Evolutionary conservation across 2,113 vertebrate species (phyloP), one percentile per base, ranked within the genome.

Genomic region (Dipodomys stephensi): DNA sequence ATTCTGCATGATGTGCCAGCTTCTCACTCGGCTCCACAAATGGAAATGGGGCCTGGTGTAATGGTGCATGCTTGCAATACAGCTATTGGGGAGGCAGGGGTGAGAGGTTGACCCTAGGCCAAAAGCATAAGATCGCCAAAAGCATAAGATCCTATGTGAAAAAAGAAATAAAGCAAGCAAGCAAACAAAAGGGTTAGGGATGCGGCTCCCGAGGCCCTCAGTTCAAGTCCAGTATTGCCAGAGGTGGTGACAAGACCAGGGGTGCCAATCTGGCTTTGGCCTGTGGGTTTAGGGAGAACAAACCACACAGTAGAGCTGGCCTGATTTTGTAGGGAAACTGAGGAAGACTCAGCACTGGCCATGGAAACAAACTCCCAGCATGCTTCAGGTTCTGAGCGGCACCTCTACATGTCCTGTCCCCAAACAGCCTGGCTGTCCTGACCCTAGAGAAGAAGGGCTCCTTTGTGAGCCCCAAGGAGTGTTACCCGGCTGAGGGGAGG

Each of bases 1-100:
- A 88, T 73, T 90, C n/a, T 44, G 68, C 69, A 7, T 39, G 76
- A 1, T 77, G 91, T 89, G 96, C 65, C 39, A 2, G 92, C 88
- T 93, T 83, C 49, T 90, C 53, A 19, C 76, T 62, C 25, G 71
- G 80, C 28, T 84, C n/a, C 4, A 49, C 4, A 13, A 67, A 19
- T 23, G 79, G 57, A 76, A 27, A 81, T 10, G 20, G 62, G 62
- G 62, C 19, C 23, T 23, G 60, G 60, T 62, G 60, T 22, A 22
- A 25, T 64, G 62, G 60, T 64, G 6, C 62, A 25, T 64, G 23
- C 23, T 22, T 7, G 23, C 4, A 64, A 64, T 64, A 20, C 62
- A 64, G 62, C 62, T 64, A 64, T 64, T 23, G 19, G 62, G 22
- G 62, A 64, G 62, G 62, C 62, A 25, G 4, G 23, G 23, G 19